These are phyloP conservation scores for Pristionchus mayeri DNA, from an alignment of 2,888 invertebrate species.

Conservation along the genomic window DNA sequence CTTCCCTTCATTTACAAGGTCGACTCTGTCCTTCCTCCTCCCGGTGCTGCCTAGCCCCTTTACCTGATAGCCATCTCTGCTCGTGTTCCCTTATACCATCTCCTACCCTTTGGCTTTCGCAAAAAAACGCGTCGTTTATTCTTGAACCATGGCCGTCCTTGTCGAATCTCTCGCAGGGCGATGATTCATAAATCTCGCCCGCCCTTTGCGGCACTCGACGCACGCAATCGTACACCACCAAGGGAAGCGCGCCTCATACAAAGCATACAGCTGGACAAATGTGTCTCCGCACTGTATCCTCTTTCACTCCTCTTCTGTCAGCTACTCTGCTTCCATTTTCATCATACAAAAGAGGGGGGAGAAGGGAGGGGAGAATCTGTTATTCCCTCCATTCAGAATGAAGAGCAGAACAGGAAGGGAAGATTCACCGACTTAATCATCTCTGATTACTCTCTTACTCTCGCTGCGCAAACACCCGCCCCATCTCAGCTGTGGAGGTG, in stretches of 20 bases:
- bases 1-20: slow-evolving; percentile 26
- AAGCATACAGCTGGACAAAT: slow-evolving; percentile 42
- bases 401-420: not conserved
- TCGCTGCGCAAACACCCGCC: not conserved
- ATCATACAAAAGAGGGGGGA: slow-evolving; percentile 15
- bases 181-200: slow-evolving; percentile 29
- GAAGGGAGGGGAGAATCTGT: not conserved
- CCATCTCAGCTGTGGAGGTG: not conserved
- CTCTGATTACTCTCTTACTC: slow-evolving; percentile 27
- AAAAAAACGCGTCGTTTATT: too few species aligned
- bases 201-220: not conserved
- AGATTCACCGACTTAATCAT: slow-evolving; percentile 35
- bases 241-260: slow-evolving; percentile 33
- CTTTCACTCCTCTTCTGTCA: not conserved
- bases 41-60: not conserved
- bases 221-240: slow-evolving; percentile 38
- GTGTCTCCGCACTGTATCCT: slow-evolving; percentile 18
- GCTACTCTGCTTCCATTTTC: not conserved
- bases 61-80: slow-evolving; percentile 27
- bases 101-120: not conserved
- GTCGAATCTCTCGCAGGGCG: slow-evolving; percentile 3
- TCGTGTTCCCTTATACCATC: not conserved
- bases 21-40: not conserved
- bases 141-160: slow-evolving; percentile 30
- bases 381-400: not conserved